Conservation (phyloP, 1,140 invertebrate species). For the Psilanteris sp. region DNA sequence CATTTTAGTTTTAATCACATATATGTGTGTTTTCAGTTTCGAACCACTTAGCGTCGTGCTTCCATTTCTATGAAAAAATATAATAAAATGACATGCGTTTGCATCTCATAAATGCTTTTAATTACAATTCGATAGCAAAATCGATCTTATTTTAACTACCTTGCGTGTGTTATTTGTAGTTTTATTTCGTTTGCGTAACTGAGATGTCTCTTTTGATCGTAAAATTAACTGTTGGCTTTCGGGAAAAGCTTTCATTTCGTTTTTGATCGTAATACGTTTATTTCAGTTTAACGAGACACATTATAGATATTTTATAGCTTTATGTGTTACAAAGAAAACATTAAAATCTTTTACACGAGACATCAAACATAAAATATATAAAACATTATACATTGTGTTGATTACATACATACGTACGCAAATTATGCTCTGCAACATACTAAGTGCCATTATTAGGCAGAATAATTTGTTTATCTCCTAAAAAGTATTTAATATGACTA, state of each 20-base stretch:
- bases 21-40: no score
- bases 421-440: constrained; percentile 3
- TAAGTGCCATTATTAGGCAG: no score
- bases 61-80: constrained; percentile 1
- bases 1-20: no score
- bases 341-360: constrained; percentile 12
- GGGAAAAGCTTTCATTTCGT: constrained; percentile 18
- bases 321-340: constrained; percentile 16
- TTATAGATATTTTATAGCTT: constrained; percentile 21
- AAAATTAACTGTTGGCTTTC: constrained; percentile 28
- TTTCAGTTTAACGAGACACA: constrained; percentile 23
- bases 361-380: constrained; percentile 7
- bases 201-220: constrained; percentile 22
- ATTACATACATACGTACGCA: constrained; percentile 5
- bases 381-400: constrained; percentile 3
- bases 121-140: constrained; percentile 21
- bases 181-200: constrained; percentile 31
- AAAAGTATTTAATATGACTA: no score
- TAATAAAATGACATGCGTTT: constrained; percentile 1
- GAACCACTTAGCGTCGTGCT: no score
- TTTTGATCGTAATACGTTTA: constrained; percentile 23
- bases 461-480: no score
- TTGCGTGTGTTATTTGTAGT: constrained; percentile 4
- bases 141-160: constrained; percentile 24
- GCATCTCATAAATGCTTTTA: constrained; percentile 13